A percentile compares a stretch with the other conserved stretches of the same genome.
Evolutionary conservation across 2,888 invertebrate genomes (phyloP).

Genomic region (Chelonus formosanus): DNA sequence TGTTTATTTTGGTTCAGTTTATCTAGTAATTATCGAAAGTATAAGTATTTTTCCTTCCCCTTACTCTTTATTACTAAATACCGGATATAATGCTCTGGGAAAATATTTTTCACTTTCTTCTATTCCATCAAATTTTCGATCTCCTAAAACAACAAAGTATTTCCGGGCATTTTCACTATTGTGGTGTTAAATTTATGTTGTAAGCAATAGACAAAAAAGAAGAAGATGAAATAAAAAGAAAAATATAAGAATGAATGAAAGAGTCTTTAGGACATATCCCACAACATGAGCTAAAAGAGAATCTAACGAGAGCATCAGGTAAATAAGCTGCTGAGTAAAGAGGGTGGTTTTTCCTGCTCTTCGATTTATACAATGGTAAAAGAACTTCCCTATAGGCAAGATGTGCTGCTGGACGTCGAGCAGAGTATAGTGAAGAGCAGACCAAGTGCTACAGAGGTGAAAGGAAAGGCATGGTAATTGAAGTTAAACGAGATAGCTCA

Average conservation of each 20-base stretch:
- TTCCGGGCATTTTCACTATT: constrained; percentile 1
- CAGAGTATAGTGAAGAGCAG: neutral
- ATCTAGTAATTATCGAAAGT: no score
- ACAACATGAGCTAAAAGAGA: constrained; percentile 40
- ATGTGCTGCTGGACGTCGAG: constrained; percentile 7
- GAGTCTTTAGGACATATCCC: no score
- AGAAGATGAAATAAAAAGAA: no score
- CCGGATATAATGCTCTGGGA: no score
- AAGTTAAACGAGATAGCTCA: constrained; percentile 58
- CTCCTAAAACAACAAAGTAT: constrained; percentile 2
- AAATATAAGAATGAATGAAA: no score
- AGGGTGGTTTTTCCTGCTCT: constrained; percentile 49
- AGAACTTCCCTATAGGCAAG: constrained; percentile 32
- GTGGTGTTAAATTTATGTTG: neutral
- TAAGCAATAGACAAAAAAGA: neutral
- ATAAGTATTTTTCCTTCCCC: no score
- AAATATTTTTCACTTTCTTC: no score
- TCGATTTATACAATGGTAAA: constrained; percentile 35
- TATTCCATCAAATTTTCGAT: no score
- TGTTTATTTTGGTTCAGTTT: no score
- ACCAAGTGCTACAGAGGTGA: constrained; percentile 44
- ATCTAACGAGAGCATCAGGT: constrained; percentile 48
- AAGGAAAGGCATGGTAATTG: constrained; percentile 55
- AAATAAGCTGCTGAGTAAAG: constrained; percentile 46
- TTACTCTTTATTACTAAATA: no score